Evolutionary conservation across 2,888 invertebrate genomes (phyloP).

Genomic region (Ophion ventricosus): DNA sequence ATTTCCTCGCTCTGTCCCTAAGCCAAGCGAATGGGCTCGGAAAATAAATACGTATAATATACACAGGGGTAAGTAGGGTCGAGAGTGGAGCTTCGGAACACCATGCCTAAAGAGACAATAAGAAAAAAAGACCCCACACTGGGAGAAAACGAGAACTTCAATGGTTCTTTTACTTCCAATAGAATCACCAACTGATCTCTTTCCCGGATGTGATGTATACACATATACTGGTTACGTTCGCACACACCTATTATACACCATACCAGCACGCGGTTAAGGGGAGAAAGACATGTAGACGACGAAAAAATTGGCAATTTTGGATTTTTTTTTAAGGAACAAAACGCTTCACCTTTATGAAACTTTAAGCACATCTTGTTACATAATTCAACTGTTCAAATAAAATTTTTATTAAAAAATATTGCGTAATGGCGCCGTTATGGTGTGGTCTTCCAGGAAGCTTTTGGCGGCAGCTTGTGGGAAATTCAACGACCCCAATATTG

Average conservation of each 20-base stretch:
- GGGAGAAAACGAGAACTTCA: constrained; percentile 3
- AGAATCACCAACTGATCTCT: constrained; percentile 25
- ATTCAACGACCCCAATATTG: too few species aligned
- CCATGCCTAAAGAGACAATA: constrained; percentile 12
- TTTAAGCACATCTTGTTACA: too few species aligned
- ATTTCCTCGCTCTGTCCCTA: constrained; percentile 6
- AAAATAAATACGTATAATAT: constrained; percentile 44
- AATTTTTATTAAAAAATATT: too few species aligned
- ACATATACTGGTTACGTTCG: not conserved
- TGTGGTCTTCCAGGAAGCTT: too few species aligned
- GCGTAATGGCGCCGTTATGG: too few species aligned
- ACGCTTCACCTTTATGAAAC: too few species aligned
- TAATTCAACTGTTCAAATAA: too few species aligned
- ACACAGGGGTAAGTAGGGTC: constrained; percentile 6
- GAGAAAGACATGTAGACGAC: too few species aligned
- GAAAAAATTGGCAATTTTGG: too few species aligned
- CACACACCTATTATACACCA: not conserved
- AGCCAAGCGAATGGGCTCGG: constrained; percentile 19
- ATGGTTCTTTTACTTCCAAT: constrained; percentile 21
- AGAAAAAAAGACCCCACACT: constrained; percentile 7
- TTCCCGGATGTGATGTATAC: not conserved
- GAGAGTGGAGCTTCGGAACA: not conserved
- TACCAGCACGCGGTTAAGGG: not conserved
- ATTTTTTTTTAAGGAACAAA: too few species aligned
- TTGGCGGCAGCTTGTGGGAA: too few species aligned